Conservation (phyloP, 2,113 vertebrate species). For the Petrocephalus microphthalmus region DNA sequence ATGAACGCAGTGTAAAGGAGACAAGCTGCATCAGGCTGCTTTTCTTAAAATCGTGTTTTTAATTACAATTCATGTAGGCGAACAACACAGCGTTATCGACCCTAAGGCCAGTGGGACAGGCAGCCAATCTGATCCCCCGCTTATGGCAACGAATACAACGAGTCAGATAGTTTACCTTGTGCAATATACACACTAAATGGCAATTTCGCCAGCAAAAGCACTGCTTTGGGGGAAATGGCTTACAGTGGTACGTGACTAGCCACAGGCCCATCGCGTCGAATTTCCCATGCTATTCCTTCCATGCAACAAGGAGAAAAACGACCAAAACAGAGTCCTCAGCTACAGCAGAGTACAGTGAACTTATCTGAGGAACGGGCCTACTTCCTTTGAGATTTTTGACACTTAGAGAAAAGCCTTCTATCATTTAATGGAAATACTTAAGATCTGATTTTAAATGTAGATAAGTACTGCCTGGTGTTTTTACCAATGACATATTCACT, state of each 20-base stretch:
- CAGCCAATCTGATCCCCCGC: neutral
- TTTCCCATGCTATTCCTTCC: neutral
- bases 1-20: neutral
- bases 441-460: neutral
- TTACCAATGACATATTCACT: neutral
- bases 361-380: neutral
- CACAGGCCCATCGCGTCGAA: neutral
- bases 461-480: neutral
- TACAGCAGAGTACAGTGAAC: neutral
- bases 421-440: neutral
- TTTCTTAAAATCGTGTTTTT: neutral
- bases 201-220: neutral
- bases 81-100: neutral
- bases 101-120: neutral
- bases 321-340: neutral
- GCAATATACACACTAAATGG: neutral
- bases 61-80: slow-evolving; percentile 10
- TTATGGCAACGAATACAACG: neutral
- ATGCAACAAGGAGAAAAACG: neutral
- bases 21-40: neutral
- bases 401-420: neutral
- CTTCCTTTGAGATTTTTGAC: neutral
- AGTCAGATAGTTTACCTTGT: neutral
- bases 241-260: neutral
- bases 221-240: neutral